Evolutionary conservation across 1,140 invertebrate species (phyloP), one percentile per base, ranked within the genome.

Genomic region (Conus ventricosus): DNA sequence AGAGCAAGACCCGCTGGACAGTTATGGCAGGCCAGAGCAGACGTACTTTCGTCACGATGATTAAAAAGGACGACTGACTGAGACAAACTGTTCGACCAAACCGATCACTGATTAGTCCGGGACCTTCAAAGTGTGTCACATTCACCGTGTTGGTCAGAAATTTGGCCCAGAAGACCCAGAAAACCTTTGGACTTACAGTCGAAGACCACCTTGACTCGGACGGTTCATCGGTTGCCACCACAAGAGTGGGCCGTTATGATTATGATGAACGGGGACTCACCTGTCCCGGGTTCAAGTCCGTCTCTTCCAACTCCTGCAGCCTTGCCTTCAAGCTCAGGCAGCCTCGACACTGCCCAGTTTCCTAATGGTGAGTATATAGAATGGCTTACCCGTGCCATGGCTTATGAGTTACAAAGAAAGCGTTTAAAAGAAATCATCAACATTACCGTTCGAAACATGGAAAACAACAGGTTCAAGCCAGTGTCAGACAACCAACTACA

Each of bases 281-380:
- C 82, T 53, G 82, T 84, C 82, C 82, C 82, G 10, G 82, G 82
- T 63, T 84, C 82, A 15, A 84, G 82, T 84, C 82, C 82, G 10
- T 27, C 55, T 13, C n/a, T 84, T 39, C 82, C 82, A 4, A 39
- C 63, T 63, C 25, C 55, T 4, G 82, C 82, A 4, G 54, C 82
- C 13, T 23, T 84, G 23, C 82, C 82, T 10, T 27, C 82, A 5
- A 11, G 7, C 4, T 84, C 82, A n/a, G 82, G 55, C 23, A 27
- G 54, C 57, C 54, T 39, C 20, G 82, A 84, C 13, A 63, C 55
- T 54, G 5, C 82, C 10, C 39, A 81, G 15, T 81, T 81, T 81
- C 39, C 39, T 20, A 81, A 81, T 54, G 80, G 80, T 81, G 51
- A 81, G 80, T 81, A 81, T 81, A 81, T 23, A 20, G 23, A 20